Evolutionary conservation across 2,888 invertebrate genomes (phyloP).

Genomic region (Eupithecia tripunctaria): DNA sequence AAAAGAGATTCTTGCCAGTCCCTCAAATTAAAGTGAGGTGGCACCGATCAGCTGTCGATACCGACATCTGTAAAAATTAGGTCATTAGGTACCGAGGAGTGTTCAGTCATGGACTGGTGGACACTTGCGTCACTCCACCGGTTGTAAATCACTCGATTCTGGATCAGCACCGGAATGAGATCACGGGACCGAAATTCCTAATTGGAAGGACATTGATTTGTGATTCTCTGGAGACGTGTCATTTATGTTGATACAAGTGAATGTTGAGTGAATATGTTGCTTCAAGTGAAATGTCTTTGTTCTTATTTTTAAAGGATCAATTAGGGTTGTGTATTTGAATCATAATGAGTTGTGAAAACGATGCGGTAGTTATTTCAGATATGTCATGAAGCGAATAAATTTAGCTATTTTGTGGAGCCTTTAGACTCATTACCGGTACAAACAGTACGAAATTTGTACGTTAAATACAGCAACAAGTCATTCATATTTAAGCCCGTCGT

Average conservation of each 20-base stretch:
- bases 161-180: constrained; percentile 64
- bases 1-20: background rate
- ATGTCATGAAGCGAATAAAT: background rate
- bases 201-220: constrained; percentile 46
- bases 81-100: constrained; percentile 76
- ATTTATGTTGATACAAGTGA: background rate
- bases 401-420: background rate
- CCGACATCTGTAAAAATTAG: constrained; percentile 71
- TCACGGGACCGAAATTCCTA: constrained; percentile 37
- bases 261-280: background rate
- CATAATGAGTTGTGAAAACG: background rate
- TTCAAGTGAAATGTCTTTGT: constrained; percentile 15
- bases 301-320: background rate
- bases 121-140: constrained; percentile 71
- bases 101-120: constrained; percentile 77
- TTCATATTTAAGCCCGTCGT: no score
- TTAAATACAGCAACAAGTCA: no score
- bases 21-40: constrained; percentile 24
- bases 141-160: constrained; percentile 47
- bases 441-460: background rate
- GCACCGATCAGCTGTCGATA: constrained; percentile 55
- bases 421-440: background rate
- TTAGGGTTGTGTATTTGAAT: background rate
- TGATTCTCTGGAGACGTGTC: constrained; percentile 25
- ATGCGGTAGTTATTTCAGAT: background rate